phyloP scores from a whole-genome alignment of 2,113 vertebrate species.

The Brachypteracias leptosomus region DNA sequence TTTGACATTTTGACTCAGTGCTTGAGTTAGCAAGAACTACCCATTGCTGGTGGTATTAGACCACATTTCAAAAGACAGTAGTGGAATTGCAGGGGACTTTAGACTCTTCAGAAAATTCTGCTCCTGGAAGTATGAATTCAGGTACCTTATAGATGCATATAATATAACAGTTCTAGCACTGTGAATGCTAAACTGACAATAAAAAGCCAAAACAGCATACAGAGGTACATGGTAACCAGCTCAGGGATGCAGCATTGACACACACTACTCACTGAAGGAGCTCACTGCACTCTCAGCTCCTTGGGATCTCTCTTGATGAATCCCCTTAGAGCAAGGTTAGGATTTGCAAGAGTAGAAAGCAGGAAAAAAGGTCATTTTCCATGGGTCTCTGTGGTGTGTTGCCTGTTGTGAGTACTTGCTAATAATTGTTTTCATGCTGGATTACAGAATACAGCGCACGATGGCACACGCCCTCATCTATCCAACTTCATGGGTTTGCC shows the following conservation, averaged over 20 bases:
- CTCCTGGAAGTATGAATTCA: background rate
- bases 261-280: background rate
- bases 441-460: background rate
- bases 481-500: background rate
- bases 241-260: fast-evolving
- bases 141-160: background rate
- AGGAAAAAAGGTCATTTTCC: background rate
- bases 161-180: background rate
- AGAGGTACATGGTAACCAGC: background rate
- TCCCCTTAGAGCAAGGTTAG: background rate
- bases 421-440: background rate
- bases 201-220: background rate
- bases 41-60: background rate
- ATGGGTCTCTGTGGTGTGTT: background rate
- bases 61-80: background rate
- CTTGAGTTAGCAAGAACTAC: background rate
- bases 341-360: background rate
- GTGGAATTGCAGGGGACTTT: background rate
- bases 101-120: background rate
- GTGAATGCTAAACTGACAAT: background rate
- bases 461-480: background rate
- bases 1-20: fast-evolving
- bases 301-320: background rate
- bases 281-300: background rate
- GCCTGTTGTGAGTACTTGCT: background rate